phyloP scores from a whole-genome alignment of 2,113 vertebrate species.

The Rhinichthys klamathensis region DNA sequence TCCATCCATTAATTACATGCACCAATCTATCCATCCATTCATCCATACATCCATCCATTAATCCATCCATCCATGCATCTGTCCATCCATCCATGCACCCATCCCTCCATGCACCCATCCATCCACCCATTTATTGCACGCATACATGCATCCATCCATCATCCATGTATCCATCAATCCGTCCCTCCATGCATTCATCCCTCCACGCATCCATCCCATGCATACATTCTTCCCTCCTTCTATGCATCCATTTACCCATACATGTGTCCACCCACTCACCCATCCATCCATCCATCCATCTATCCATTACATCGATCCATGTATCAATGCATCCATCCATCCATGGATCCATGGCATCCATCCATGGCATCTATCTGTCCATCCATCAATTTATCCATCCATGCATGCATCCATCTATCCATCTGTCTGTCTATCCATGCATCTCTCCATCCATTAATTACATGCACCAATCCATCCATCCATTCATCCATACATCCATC shows the following conservation, averaged over 20 bases:
- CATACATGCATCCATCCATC: fast-evolving
- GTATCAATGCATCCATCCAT: not conserved
- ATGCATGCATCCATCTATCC: too few species aligned
- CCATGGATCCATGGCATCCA: too few species aligned
- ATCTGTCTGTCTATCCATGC: too few species aligned
- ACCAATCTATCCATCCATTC: not conserved
- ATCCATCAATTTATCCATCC: too few species aligned
- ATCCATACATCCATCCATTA: not conserved
- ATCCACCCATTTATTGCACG: not conserved
- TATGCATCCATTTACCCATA: not conserved
- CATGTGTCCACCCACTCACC: not conserved
- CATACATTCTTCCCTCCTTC: not conserved
- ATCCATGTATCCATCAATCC: fast-evolving
- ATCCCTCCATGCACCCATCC: not conserved
- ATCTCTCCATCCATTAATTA: too few species aligned
- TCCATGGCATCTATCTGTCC: too few species aligned
- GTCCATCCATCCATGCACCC: not conserved
- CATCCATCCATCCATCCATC: too few species aligned
- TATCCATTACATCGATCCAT: not conserved
- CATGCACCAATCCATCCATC: too few species aligned
- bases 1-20: too few species aligned
- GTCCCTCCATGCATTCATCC: not conserved
- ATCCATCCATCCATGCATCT: not conserved
- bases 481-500: too few species aligned
- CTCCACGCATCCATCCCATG: not conserved